Evolutionary conservation across 2,113 vertebrate genomes (phyloP), one percentile per base, ranked within the genome.

Genomic region (Hemiprocne comata): DNA sequence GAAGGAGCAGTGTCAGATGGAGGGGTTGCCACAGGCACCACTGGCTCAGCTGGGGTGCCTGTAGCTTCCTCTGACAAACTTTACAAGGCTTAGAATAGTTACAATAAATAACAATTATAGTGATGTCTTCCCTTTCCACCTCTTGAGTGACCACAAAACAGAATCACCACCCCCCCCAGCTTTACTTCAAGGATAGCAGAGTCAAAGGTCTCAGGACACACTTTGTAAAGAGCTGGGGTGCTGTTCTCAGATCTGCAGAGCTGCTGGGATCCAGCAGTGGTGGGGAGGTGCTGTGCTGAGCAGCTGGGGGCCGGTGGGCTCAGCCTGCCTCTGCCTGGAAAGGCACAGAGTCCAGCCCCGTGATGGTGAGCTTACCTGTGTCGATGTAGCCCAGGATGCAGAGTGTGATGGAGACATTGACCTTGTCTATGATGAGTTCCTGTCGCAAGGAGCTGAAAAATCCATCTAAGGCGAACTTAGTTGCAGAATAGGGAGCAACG

Each of bases 381-480:
- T 98, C 13, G 60, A 98, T 98, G 92, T 97, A 96, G 90, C 98
- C 98, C 40, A 98, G 95, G 92, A 98, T 11, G 60, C 98, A 98
- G 79, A 98, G 94, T 0, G 98, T 98, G 95, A 98, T 92, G 20
- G 98, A 98, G 55, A 98, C 93, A 0, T 98, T 98, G 70, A 96
- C 85, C 5, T 98, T 97, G n/a, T 95, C 66, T 7, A 96, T 4
- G 36, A 77, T 46, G 46, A 98, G 33, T 46, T 98, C 98, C 0
- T 62, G 74, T 60, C 98, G 87, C 93, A 98, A 28, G 74, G 98
- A 97, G 55, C 97, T 97, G 93, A 98, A 98, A 96, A 98, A 98
- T 46, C 98, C 98, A 0, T 98, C 97, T 8, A 98, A 95, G 82
- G 98, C 98, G 5, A 98, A 98, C 79, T 98, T 98, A 54, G 97